Percentiles rank a stretch among this genome's conserved stretches.
Evolutionary conservation across 2,888 invertebrate species (phyloP).

Genomic region (Drymonia ruficornis): DNA sequence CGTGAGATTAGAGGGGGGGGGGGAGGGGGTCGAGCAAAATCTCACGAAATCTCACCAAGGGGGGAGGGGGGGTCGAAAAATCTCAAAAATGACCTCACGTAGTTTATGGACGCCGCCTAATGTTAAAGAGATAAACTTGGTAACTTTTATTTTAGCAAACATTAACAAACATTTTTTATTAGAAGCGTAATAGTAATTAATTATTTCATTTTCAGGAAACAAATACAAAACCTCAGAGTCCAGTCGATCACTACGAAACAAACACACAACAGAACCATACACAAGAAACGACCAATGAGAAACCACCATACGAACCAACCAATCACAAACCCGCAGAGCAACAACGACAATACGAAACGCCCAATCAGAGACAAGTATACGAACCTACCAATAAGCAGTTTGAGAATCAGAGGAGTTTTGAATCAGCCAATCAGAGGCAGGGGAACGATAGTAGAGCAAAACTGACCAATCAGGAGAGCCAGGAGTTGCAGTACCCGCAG

Average conservation of each 20-base stretch:
- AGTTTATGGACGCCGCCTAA: too few relatives aligned
- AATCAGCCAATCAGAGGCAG: constrained; percentile 35
- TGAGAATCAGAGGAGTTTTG: constrained; percentile 23
- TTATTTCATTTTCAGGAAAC: constrained; percentile 31
- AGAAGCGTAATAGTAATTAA: too few relatives aligned
- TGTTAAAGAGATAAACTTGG: too few relatives aligned
- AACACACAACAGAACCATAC: constrained; percentile 18
- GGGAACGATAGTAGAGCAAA: constrained; percentile 27
- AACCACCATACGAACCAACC: constrained; percentile 27
- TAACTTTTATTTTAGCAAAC: too few relatives aligned
- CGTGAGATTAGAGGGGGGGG: too few relatives aligned
- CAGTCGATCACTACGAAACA: constrained; percentile 44
- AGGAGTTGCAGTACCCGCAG: constrained; percentile 44
- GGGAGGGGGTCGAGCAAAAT: too few relatives aligned
- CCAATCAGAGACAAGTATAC: constrained; percentile 29
- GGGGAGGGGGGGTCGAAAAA: too few relatives aligned
- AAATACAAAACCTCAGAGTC: constrained; percentile 42
- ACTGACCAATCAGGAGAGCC: constrained; percentile 44
- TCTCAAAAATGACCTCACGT: too few relatives aligned
- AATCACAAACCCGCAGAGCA: constrained; percentile 24
- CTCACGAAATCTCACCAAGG: too few relatives aligned
- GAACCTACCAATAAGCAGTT: constrained; percentile 29
- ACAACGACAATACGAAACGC: constrained; percentile 16
- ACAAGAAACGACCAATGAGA: constrained; percentile 31
- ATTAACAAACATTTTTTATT: too few relatives aligned